Evolutionary conservation across 2,113 vertebrate genomes (phyloP), one percentile per base, ranked within the genome.

Genomic region (Ophthalmolycus amberensis): DNA sequence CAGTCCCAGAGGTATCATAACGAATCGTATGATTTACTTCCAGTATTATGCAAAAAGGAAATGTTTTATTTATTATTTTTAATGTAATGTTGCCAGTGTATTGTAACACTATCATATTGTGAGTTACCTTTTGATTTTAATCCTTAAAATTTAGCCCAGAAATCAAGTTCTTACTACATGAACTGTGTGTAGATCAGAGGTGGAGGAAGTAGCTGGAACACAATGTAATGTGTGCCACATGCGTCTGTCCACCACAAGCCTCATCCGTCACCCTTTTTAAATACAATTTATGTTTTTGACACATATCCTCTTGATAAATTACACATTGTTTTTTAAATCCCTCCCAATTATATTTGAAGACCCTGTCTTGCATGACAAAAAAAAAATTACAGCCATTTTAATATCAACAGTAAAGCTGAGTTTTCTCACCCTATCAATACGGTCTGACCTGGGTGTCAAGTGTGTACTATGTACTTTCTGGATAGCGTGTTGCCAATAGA

Each of bases 131-230:
- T 8, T 60, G 75, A 60, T 73, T 78, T 78, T 12, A 25, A 22
- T 68, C 34, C 34, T 38, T 56, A 63, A 5, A 74, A 18, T 5
- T 40, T 32, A 50, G 37, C 37, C 11, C 20, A 52, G 27, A 80
- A 62, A 77, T 67, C 42, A 44, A 32, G 1, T 1, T 60, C 34
- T 37, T 44, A 34, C n/a, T 64, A 10, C 8, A 50, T 29, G 54
- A 32, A 56, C 37, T 56, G 16, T 74, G 14, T 67, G 38, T 27
- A 70, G 64, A 58, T 72, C 34, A 80, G 14, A 77, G 9, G 32
- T 52, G 25, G 56, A 70, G 50, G 14, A 71, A 81, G n/a, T 48
- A n/a, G 64, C 32, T 62, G 27, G 16, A 50, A 38, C 58, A 62
- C 11, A 66, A 18, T 58, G 18, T 68, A 18, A 74, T 54, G 20